Conservation (phyloP, 2,797 vertebrate genomes). For the Antrozous pallidus region DNA sequence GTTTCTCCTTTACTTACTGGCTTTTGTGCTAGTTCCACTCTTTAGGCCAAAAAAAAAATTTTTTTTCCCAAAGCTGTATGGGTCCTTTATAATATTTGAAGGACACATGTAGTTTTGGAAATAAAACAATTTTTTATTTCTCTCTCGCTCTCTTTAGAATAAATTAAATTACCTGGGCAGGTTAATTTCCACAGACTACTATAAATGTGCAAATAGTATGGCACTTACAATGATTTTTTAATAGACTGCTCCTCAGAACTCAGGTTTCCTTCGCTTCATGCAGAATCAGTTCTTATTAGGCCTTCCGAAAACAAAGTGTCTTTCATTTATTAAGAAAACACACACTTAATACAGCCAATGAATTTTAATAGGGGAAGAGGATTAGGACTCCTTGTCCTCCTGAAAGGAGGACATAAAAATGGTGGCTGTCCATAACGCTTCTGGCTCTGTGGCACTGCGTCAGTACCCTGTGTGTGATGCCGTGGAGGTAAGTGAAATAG, state of each 20-base stretch:
- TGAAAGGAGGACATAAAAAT: neutral
- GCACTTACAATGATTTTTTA: slow-evolving; percentile 9
- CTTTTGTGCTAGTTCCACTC: neutral
- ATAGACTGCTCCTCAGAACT: slow-evolving; percentile 17
- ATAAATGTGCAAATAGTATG: slow-evolving; percentile 35
- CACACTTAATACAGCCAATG: neutral
- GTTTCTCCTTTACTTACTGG: neutral
- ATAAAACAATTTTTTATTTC: neutral
- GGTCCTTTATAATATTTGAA: neutral
- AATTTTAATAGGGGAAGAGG: neutral
- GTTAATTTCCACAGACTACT: neutral
- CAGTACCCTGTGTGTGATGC: no score
- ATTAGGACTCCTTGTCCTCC: neutral
- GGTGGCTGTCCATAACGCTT: neutral
- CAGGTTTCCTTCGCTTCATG: neutral
- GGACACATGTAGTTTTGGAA: no score
- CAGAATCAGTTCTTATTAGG: neutral
- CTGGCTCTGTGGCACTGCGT: neutral
- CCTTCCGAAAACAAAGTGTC: slow-evolving; percentile 26
- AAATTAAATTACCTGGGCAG: slow-evolving; percentile 43
- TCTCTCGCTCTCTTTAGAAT: neutral
- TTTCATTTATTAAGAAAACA: slow-evolving; percentile 12
- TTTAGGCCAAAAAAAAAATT: neutral
- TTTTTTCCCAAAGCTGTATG: neutral
- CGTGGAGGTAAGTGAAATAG: neutral